These are phyloP conservation scores for Phasianus colchicus DNA, from an alignment of 2,113 vertebrate species.

Conservation along the genomic window DNA sequence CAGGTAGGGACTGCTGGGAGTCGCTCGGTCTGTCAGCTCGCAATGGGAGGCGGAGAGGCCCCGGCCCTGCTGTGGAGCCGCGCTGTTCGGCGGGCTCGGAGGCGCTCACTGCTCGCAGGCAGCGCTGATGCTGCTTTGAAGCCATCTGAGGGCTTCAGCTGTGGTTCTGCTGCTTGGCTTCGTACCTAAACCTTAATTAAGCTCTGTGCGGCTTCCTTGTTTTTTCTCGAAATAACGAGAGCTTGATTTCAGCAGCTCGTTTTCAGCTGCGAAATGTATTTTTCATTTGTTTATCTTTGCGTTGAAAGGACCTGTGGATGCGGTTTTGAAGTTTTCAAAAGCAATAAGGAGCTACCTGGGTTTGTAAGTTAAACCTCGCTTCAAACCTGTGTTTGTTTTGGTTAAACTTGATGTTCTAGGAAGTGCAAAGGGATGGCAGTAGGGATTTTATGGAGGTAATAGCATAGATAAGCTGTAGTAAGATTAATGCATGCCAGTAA, in stretches of 20 bases:
- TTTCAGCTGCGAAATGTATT: rapidly evolving
- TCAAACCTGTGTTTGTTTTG: background rate
- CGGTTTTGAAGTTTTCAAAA: too few relatives aligned
- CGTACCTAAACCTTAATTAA: rapidly evolving
- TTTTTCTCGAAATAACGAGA: background rate
- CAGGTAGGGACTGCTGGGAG: constrained; percentile 25
- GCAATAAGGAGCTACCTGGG: rapidly evolving
- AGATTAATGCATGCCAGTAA: rapidly evolving
- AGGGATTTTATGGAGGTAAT: background rate
- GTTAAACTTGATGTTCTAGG: background rate
- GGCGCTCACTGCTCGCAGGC: too few relatives aligned
- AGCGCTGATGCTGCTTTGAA: too few relatives aligned
- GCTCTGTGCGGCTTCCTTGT: rapidly evolving
- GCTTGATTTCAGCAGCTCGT: rapidly evolving
- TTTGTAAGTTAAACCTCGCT: background rate
- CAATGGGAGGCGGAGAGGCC: too few relatives aligned
- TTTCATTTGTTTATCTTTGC: background rate
- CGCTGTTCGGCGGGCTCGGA: too few relatives aligned
- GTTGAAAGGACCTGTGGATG: rapidly evolving
- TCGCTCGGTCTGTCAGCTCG: too few relatives aligned
- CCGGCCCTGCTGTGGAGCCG: too few relatives aligned
- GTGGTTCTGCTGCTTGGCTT: rapidly evolving
- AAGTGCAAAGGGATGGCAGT: background rate
- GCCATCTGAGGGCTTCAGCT: too few relatives aligned
- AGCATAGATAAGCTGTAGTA: too few relatives aligned